Base-by-base conservation (phyloP, 2,888 invertebrate species). In the Drosophila buzzatii region DNA sequence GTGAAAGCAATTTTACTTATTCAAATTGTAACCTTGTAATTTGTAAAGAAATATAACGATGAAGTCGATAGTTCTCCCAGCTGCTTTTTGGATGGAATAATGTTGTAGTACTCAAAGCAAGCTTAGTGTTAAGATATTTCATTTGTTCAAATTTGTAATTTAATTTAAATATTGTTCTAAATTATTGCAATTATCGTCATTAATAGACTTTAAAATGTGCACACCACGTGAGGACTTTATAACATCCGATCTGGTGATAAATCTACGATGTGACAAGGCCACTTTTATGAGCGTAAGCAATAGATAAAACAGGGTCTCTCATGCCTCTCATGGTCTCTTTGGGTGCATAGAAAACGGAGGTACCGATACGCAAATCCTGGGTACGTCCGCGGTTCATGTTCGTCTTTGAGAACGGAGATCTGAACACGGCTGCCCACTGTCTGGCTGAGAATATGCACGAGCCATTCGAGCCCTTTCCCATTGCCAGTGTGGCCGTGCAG, bases 401-500 rank as follows among this genome's bases (percentile, higher is more conserved):
- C 51, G 81, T 93, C 5, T 89, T 91, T 58, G 82, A 81, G 55
- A 70, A 85, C 1, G 90, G 90, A 0, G 93, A 93, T 66, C 58
- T 93, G 8, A 85, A 91, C 53, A 85, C 91, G 10, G 92, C 92
- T 0, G 76, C 90, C 0, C 83, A 91, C 55, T 73, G 80, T 39
- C 58, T 93, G 42, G 84, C 79, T 0, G 82, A 91, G 44, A 81
- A 89, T 0, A 72, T 92, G 68, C 86, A 90, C 7, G 79, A 85
- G 8, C 92, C 92, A 1, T 82, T 88, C 20, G 64, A 75, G 2
- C 49, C 67, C 0, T 79, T 85, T 51, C 83, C 86, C 0, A 78
- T 92, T 39, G 86, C 85, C 61, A 78, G 85, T 7, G 87, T 91
- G 23, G 85, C 91, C 0, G 91, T 93, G 0, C 91, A 93, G 5